phyloP scores from a whole-genome alignment of 2,888 invertebrate genomes.

The Eilema caniola region DNA sequence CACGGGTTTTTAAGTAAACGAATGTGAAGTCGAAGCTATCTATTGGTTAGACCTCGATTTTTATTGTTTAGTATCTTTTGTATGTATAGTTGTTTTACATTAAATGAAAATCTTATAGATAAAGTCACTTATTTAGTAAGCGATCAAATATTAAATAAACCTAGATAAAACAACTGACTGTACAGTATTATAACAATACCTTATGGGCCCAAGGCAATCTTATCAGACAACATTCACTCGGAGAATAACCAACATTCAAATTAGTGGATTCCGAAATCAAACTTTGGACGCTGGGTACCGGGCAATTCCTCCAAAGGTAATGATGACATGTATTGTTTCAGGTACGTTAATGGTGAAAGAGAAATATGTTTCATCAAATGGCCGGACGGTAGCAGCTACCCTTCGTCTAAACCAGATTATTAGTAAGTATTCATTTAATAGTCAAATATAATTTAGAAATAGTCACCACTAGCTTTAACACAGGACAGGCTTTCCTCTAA shows the following conservation, averaged over 20 bases:
- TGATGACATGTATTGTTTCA: slow-evolving; percentile 54
- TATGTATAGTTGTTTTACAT: slow-evolving; percentile 35
- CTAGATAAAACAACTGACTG: too few species aligned
- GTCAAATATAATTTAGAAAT: too few species aligned
- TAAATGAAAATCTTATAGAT: too few species aligned
- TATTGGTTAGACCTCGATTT: neutral
- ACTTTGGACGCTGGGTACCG: too few species aligned
- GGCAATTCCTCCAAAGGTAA: too few species aligned
- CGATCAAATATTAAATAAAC: too few species aligned
- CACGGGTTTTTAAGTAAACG: neutral
- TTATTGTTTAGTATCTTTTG: neutral
- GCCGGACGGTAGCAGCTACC: slow-evolving; percentile 88
- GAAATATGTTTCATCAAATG: slow-evolving; percentile 88
- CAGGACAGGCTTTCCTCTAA: neutral
- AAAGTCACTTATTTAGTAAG: too few species aligned
- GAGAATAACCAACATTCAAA: too few species aligned
- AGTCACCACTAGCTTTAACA: neutral
- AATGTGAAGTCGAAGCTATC: neutral
- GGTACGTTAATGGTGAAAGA: slow-evolving; percentile 82
- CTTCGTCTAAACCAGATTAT: slow-evolving; percentile 87
- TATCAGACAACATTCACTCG: too few species aligned
- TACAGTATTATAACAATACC: too few species aligned
- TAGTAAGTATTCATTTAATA: slow-evolving; percentile 82
- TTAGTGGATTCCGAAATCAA: too few species aligned
- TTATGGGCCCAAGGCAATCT: too few species aligned